Base-by-base conservation (phyloP, 1,140 invertebrate species). In the Drosophila yakuba region DNA sequence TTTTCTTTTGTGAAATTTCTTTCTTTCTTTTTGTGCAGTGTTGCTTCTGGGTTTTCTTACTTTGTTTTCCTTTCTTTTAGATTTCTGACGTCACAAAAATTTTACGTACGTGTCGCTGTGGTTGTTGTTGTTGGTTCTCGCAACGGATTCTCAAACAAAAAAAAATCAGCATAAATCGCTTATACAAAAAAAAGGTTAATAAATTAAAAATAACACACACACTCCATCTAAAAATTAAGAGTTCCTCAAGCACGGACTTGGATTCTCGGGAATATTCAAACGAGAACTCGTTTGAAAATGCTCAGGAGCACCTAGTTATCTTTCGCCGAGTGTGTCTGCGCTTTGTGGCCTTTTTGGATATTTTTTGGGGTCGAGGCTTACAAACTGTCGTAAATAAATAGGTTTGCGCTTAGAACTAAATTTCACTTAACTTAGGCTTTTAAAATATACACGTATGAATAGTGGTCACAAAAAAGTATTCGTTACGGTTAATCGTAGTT, bases 21-120 rank as follows among this genome's bases (percentile, higher is more conserved):
- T 58, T 55, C 25, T 39, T 41, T 35, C 64, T 45, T 38, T 38
- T 72, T 64, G 52, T 41, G 41, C 60, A 66, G 67, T 48, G 48
- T 61, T 39, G 17, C 60, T 68, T 78, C 68, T 64, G 43, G 36
- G 62, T 23, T 75, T 36, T 45, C 62, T 38, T 66, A 67, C 6
- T 45, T 45, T 4, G 17, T 20, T 45, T 44, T 39, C 2, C 66
- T 32, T 45, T 75, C 28, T 48, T 68, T 85, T 88, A 88, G 80
- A 83, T 88, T 88, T 89, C 84, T 88, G 84, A 88, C 84, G 84
- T 88, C 84, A 88, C 84, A 88, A 88, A 88, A 88, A 88, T 88
- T 82, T 74, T 57, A 76, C 78, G 74, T 80, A 82, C 79, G 44
- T 71, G 73, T 86, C 50, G 62, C 73, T 69, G 74, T 77, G 64